A percentile compares a stretch with the other conserved stretches of the same genome.
Evolutionary conservation across 2,888 invertebrate genomes (phyloP).

Genomic region (Carabus problematicus): DNA sequence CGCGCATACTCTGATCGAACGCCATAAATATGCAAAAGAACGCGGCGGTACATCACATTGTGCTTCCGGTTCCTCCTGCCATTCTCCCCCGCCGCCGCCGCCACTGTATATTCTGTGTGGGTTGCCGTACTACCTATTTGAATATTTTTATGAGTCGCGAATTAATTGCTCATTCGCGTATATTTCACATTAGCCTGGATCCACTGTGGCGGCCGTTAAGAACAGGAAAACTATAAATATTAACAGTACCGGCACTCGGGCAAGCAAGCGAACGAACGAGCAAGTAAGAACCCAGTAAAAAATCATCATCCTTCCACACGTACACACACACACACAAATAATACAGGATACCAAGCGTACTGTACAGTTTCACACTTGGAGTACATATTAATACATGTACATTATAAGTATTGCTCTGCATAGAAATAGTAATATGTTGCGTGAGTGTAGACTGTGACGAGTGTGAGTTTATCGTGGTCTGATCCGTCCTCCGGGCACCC

Average conservation of each 20-base stretch:
- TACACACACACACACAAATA: too few species aligned
- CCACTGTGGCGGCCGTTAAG: slow-evolving; percentile 30
- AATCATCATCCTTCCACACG: too few species aligned
- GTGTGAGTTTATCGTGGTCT: slow-evolving; percentile 13
- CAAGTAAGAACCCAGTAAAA: too few species aligned
- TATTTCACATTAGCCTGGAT: slow-evolving; percentile 17
- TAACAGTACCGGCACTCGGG: slow-evolving; percentile 29
- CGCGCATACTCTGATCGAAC: background rate
- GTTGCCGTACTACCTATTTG: slow-evolving; percentile 28
- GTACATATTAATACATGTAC: too few species aligned
- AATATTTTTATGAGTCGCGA: slow-evolving; percentile 45
- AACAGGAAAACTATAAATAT: slow-evolving; percentile 43
- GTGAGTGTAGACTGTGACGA: slow-evolving; percentile 1
- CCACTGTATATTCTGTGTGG: background rate
- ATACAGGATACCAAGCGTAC: too few species aligned
- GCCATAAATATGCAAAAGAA: slow-evolving; percentile 15
- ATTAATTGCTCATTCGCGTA: slow-evolving; percentile 45
- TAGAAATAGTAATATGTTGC: too few species aligned
- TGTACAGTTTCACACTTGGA: too few species aligned
- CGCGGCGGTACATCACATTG: slow-evolving; percentile 1
- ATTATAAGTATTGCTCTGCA: too few species aligned
- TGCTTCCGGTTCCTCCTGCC: background rate
- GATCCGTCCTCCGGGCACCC: slow-evolving; percentile 8
- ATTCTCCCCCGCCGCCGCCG: background rate
- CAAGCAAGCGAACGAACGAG: background rate